These are phyloP conservation scores for Acrocephalus kingi DNA, from an alignment of 2,113 vertebrate species.

Conservation along the genomic window DNA sequence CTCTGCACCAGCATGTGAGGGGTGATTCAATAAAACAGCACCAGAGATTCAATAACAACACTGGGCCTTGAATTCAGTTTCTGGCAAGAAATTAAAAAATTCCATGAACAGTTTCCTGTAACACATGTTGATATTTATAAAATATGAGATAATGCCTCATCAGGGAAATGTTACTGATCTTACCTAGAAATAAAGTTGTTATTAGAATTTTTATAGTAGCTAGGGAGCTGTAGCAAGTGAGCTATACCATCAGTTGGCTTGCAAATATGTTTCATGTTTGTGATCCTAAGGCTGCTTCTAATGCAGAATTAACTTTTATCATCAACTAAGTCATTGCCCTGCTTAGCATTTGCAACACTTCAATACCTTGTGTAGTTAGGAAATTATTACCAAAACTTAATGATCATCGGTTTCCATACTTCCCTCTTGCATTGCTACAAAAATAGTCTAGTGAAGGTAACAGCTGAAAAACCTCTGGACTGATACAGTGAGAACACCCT, in stretches of 20 bases:
- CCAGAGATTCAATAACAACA: neutral
- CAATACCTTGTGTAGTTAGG: neutral
- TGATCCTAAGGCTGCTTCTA: neutral
- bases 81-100: neutral
- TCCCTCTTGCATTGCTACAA: neutral
- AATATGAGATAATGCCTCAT: neutral
- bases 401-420: neutral
- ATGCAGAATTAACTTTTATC: neutral
- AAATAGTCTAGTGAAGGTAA: neutral
- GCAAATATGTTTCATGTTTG: neutral
- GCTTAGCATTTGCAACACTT: neutral
- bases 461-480: neutral
- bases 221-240: neutral
- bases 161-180: neutral
- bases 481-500: conserved; percentile 30
- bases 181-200: neutral
- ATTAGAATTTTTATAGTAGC: neutral
- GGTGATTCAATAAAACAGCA: neutral
- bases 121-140: neutral
- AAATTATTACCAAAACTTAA: conserved; percentile 14
- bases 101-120: neutral
- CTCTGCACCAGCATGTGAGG: rapidly evolving
- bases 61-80: neutral
- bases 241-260: neutral
- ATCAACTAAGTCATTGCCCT: neutral